Conservation (phyloP, 1,140 invertebrate species). For the Orchesella cincta region DNA sequence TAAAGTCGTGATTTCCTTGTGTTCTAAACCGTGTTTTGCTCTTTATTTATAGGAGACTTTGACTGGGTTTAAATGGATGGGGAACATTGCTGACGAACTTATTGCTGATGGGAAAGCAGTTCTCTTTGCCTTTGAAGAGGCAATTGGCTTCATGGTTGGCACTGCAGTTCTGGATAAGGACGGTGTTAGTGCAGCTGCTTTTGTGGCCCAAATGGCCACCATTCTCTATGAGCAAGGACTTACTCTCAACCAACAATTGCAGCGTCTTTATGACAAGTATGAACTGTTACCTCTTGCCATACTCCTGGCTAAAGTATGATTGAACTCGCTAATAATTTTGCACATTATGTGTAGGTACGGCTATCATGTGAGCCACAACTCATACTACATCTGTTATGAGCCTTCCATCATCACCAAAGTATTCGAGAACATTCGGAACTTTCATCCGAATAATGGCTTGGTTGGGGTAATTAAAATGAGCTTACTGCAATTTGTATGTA, state of each 20-base stretch:
- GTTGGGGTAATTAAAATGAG: not conserved
- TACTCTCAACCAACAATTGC: constrained; percentile 73
- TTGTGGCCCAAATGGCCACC: constrained; percentile 75
- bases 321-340: not conserved
- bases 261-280: constrained; percentile 75
- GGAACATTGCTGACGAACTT: constrained; percentile 80
- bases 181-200: constrained; percentile 82
- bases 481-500: not conserved
- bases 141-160: constrained; percentile 93
- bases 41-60: constrained; percentile 77
- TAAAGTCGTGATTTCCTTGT: not conserved
- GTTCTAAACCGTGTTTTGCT: not conserved
- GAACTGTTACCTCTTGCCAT: constrained; percentile 40
- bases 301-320: not conserved
- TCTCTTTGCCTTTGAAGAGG: constrained; percentile 93
- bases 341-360: constrained; percentile 66
- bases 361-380: constrained; percentile 80
- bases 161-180: constrained; percentile 89
- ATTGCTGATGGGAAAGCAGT: constrained; percentile 70
- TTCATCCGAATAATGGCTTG: constrained; percentile 44
- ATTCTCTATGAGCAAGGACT: constrained; percentile 69
- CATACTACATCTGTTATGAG: constrained; percentile 86
- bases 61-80: constrained; percentile 99
- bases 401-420: constrained; percentile 70
- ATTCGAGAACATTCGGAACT: constrained; percentile 81